Base-by-base conservation (phyloP, 2,113 vertebrate genomes). In the Platichthys stellatus region DNA sequence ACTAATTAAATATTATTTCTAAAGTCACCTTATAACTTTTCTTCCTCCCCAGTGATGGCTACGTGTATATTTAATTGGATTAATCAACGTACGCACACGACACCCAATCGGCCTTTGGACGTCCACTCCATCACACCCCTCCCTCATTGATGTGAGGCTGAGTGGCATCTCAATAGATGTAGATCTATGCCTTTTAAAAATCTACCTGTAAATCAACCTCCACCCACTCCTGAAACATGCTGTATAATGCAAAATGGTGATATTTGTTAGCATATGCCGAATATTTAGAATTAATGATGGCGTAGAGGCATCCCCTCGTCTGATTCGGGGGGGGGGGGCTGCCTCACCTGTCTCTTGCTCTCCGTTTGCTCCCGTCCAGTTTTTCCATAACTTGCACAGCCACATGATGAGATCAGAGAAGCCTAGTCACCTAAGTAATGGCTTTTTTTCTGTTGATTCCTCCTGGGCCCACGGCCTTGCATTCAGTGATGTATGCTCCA, bases 341-440 rank as follows among this genome's bases (percentile, higher is more conserved):
- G 53, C 63, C 76, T 28, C 2, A 61, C 57, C 75, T 74, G 72
- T 67, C 31, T 76, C 61, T 7, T 82, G 85, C 58, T 63, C 54
- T 78, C 38, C 31, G 60, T 85, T 83, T 66, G 31, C 79, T 31
- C 15, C 43, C 78, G 56, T 69, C 84, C 70, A 38, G 12, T 69
- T 57, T 74, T 67, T 84, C 73, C 20, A 24, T 86, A 88, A 85
- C 74, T 70, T 71, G 73, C 58, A 57, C 68, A 60, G 53, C 56
- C 80, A 75, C 74, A 83, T 88, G 84, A 92, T 89, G 80, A 80
- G 83, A 92, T 90, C 88, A 79, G 71, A 90, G 86, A 56, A 88
- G 58, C 69, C 78, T 74, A 78, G 86, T 86, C 83, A 92, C 91
- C 80, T 86, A 82, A 86, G 84, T 90, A 93, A 93, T 92, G 72